Base-by-base conservation (phyloP, 1,140 invertebrate genomes). In the Drosophila trapezifrons region DNA sequence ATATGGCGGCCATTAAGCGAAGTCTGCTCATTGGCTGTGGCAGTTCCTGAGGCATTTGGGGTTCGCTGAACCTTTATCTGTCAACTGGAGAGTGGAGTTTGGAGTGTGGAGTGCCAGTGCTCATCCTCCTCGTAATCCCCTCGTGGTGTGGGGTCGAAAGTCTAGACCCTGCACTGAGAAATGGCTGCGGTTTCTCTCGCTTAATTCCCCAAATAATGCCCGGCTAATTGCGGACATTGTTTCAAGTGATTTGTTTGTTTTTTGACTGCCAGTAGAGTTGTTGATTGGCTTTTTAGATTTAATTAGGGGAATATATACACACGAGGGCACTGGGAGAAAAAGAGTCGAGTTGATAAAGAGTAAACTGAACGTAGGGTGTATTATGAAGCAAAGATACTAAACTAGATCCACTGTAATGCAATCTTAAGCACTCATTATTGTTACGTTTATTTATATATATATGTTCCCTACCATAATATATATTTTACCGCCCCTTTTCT, bases 1-100 rank as follows among this genome's bases (percentile, higher is more conserved):
- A 86, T 86, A 86, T 76, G 76, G 83, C 83, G 63, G 71, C 79
- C 83, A 86, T 87, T 87, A 76, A 70, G 75, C 75, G 59, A 62
- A 83, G 79, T 43, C 47, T 59, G 74, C 74, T 54, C 82, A 85
- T 85, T 85, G 81, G 81, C 49, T 67, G 32, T 54, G 83, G 62
- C 17, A 54, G 59, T 54, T 67, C 29, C 35, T 40, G 38, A 29
- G 40, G 43, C 66, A 58, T 58, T 71, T 62, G 76, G 71, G 79
- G 82, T 87, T 86, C 82, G 75, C 79, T 82, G 83, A 86, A 86
- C 82, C 82, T 59, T 86, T 86, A 86, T 87, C 83, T 86, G 66
- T 79, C 71, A 87, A 83, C 79, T 4, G 8, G 4, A 54, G 51
- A 54, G 18, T 37, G 18, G 29, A 54, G 22, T 66, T 76, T 60